These are phyloP conservation scores for Helicoverpa zea DNA, from an alignment of 1,140 invertebrate genomes.

Conservation along the genomic window DNA sequence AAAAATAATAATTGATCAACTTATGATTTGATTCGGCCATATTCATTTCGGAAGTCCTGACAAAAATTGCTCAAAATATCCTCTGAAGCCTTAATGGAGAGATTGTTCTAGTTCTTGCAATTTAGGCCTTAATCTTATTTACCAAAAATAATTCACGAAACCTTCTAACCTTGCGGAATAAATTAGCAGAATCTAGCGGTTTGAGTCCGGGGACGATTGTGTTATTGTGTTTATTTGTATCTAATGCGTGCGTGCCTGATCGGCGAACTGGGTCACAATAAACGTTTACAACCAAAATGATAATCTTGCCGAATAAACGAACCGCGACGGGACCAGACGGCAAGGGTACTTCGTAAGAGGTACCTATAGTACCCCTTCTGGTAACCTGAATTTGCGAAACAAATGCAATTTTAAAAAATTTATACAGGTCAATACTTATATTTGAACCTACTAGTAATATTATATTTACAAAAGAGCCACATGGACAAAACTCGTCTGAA, in stretches of 20 bases:
- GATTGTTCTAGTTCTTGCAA: too few relatives aligned
- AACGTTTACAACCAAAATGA: constrained; percentile 75
- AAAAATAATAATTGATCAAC: background rate
- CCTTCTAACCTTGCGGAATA: constrained; percentile 11
- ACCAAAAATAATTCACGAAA: background rate
- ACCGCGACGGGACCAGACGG: constrained; percentile 56
- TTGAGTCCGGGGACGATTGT: constrained; percentile 24
- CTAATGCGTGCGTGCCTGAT: constrained; percentile 66
- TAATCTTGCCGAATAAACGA: constrained; percentile 71
- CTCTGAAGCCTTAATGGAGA: too few relatives aligned
- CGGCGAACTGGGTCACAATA: constrained; percentile 70
- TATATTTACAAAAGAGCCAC: too few relatives aligned
- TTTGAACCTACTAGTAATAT: too few relatives aligned
- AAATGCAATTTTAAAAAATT: background rate
- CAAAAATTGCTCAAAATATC: too few relatives aligned
- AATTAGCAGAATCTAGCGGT: constrained; percentile 47
- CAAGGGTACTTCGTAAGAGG: background rate
- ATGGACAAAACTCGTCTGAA: too few relatives aligned
- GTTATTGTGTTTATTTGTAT: constrained; percentile 59
- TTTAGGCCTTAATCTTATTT: background rate
- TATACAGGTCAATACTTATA: too few relatives aligned
- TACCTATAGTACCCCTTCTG: background rate
- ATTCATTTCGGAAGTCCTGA: too few relatives aligned
- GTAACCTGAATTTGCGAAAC: background rate
- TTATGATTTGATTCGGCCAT: too few relatives aligned